A percentile compares a stretch with the other conserved stretches of the same genome.
phyloP scores from a whole-genome alignment of 1,140 invertebrate genomes.

The Hestina assimilis region DNA sequence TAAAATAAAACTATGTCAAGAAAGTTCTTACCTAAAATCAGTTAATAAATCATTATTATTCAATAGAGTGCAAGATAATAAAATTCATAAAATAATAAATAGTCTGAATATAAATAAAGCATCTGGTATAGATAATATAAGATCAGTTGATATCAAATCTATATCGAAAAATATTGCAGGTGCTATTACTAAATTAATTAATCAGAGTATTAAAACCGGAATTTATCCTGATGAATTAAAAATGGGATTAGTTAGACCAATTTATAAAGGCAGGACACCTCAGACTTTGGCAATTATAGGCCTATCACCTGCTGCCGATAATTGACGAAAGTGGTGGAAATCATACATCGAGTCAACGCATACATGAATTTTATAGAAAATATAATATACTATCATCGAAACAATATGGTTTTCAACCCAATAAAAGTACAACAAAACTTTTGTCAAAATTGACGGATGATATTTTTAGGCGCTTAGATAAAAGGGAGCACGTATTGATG shows the following conservation, averaged over 20 bases:
- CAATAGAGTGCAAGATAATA: no score
- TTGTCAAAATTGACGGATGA: conserved; percentile 15
- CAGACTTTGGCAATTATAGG: conserved; percentile 26
- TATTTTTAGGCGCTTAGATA: conserved; percentile 20
- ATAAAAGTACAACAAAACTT: conserved; percentile 13
- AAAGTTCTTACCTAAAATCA: not conserved
- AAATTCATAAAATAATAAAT: conserved; percentile 17
- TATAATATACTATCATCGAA: conserved; percentile 24
- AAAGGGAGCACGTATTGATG: conserved; percentile 14
- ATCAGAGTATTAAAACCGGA: conserved; percentile 10
- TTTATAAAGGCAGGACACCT: conserved; percentile 17
- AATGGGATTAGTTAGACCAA: conserved; percentile 25
- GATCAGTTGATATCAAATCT: conserved; percentile 22
- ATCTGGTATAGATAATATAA: conserved; percentile 24
- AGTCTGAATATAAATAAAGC: conserved; percentile 3
- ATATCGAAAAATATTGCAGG: conserved; percentile 14
- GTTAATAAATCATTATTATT: conserved; percentile 6
- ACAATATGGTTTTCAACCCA: conserved; percentile 17
- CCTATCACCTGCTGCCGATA: conserved; percentile 28
- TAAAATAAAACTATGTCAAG: not conserved
- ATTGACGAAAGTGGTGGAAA: conserved; percentile 32
- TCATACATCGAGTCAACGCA: conserved; percentile 15
- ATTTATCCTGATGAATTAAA: conserved; percentile 15
- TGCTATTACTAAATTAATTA: conserved; percentile 24
- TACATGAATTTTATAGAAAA: conserved; percentile 12